Conservation (phyloP, 2,797 vertebrate species). For the Heliangelus exortis region DNA sequence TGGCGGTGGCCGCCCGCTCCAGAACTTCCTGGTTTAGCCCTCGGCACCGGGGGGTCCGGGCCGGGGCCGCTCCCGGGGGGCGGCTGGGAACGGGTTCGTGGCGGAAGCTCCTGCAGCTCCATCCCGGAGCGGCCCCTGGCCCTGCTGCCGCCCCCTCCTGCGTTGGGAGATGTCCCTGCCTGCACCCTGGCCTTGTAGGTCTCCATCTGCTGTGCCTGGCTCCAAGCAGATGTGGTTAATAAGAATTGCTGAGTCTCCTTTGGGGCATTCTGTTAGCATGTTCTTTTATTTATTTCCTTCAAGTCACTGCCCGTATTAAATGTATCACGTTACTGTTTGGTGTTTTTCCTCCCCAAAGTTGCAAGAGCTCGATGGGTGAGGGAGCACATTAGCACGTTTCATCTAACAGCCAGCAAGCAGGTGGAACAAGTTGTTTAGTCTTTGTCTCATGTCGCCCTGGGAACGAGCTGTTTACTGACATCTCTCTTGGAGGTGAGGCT, state of each 20-base stretch:
- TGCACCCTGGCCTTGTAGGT: neutral
- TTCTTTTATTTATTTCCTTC: too few species aligned
- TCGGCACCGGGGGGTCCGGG: neutral
- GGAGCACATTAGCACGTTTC: neutral
- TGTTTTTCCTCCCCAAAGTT: neutral
- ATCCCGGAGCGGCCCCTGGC: neutral
- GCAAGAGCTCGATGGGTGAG: neutral
- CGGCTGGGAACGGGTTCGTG: neutral
- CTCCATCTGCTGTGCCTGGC: neutral
- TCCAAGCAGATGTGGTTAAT: neutral
- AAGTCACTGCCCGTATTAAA: fast-evolving
- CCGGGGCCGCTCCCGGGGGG: neutral
- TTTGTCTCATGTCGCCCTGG: neutral
- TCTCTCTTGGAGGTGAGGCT: neutral
- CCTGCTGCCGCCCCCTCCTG: neutral
- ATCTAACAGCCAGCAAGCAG: neutral
- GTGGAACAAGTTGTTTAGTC: neutral
- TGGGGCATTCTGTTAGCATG: neutral
- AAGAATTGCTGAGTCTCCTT: neutral
- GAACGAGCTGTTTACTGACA: neutral
- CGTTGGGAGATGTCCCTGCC: neutral
- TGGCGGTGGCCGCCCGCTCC: neutral
- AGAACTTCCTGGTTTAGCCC: neutral
- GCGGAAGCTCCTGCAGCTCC: neutral
- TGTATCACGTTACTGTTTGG: fast-evolving